A percentile compares a stretch with the other conserved stretches of the same genome.
Evolutionary conservation across 92 coral and sea anemone species (phyloP).

Genomic region (Bergia puertoricense): DNA sequence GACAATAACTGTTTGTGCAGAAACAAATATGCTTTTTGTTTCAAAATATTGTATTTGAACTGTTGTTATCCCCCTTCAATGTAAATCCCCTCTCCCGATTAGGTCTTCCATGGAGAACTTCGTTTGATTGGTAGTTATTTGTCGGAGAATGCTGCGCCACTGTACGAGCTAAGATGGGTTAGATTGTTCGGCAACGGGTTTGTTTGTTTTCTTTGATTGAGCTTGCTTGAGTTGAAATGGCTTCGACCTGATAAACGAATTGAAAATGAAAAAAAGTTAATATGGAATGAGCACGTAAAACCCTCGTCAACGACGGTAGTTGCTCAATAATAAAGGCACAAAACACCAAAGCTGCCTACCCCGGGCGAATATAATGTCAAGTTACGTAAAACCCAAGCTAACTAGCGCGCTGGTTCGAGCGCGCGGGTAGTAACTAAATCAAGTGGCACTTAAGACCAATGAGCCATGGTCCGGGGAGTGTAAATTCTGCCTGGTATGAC

Average conservation of each 20-base stretch:
- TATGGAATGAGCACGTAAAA: not conserved
- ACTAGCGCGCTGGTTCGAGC: not conserved
- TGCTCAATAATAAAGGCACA: not conserved
- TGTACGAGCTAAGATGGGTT: not conserved
- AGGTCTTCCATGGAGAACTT: not conserved
- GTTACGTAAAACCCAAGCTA: not conserved
- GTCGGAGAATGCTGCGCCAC: slow-evolving; percentile 2
- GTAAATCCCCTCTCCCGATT: not conserved
- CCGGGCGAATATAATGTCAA: not conserved
- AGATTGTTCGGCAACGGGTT: not conserved
- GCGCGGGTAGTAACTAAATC: not conserved
- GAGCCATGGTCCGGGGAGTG: not conserved
- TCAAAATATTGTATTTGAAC: too few relatives aligned
- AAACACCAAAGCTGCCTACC: not conserved
- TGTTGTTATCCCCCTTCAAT: too few relatives aligned
- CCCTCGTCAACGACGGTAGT: not conserved
- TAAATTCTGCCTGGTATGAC: not conserved
- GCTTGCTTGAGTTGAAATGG: not conserved
- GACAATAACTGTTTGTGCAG: not conserved
- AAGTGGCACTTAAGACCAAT: too few relatives aligned
- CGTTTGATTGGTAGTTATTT: not conserved
- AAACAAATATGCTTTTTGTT: not conserved
- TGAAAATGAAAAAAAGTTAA: not conserved
- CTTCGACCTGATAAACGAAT: not conserved
- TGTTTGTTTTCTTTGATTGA: not conserved